Base-by-base conservation (phyloP, 1,140 invertebrate genomes). In the Platorchestia sp. region DNA sequence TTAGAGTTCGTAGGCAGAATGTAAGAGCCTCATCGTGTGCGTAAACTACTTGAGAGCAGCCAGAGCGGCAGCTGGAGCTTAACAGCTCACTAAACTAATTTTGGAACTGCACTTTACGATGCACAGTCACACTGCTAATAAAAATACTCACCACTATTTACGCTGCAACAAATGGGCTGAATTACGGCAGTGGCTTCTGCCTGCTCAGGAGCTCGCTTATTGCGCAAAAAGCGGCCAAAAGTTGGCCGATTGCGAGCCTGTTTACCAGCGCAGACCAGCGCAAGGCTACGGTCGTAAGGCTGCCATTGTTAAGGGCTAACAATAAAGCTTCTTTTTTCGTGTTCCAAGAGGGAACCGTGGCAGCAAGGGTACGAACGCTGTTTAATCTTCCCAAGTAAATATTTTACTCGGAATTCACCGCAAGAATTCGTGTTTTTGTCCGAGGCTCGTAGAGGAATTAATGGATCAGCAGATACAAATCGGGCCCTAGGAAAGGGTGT, bases 381-480 rank as follows among this genome's bases (percentile, higher is more conserved):
- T 93, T 44, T 93, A 93, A 93, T 93, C 91, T 93, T 93, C 91
- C 45, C 43, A 93, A 93, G 91, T 93, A 93, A 93, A 93, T 93
- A 93, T 93, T 93, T 93, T 93, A 93, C 91, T 93, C 45, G 91
- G 91, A 93, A 93, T 93, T 93, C 44, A 44, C 91, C 91, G 45
- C 91, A 93, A 93, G 91, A 93, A 93, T 93, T 93, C 40, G 91
- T 47, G 45, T 93, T 93, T 93, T 93, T 93, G 91, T 93, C 91
- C 43, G 43, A 43, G 91, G 91, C 91, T 45, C 36, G 91, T 47
- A 47, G 3, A 93, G 91, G 91, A 93, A 93, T 93, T 93, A 93
- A 93, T 93, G 91, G 91, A 93, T 93, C 91, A 44, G 91, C 91
- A 93, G 91, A 93, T 93, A 93, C 91, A 93, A 93, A 93, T 93